Conservation (phyloP, 2,113 vertebrate genomes). For the Heloderma charlesbogerti region DNA sequence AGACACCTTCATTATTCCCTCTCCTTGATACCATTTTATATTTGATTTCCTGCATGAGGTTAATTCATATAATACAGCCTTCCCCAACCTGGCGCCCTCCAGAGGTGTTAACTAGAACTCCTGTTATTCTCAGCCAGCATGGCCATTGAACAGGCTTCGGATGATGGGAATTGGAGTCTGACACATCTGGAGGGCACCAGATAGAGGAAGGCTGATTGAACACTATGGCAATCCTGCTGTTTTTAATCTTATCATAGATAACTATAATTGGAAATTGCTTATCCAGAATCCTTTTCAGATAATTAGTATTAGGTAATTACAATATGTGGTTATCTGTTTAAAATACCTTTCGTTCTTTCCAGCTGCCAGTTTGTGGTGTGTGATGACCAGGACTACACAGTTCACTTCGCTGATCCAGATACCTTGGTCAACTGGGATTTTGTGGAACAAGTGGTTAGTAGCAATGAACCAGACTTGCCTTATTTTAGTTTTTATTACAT, state of each 20-base stretch:
- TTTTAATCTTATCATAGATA: not conserved
- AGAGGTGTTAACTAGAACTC: not conserved
- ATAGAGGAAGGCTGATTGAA: too few species aligned
- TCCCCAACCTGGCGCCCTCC: not conserved
- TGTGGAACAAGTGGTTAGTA: slow-evolving; percentile 98
- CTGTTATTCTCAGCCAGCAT: not conserved
- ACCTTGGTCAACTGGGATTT: slow-evolving; percentile 98
- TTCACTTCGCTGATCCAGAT: slow-evolving; percentile 97
- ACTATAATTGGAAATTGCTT: not conserved
- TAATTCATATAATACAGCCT: not conserved
- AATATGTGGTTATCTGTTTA: slow-evolving; percentile 59
- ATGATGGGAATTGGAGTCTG: not conserved
- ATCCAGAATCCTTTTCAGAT: not conserved
- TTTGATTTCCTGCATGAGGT: not conserved
- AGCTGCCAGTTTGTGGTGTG: slow-evolving; percentile 99
- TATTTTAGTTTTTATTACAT: not conserved
- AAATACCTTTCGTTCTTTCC: slow-evolving; percentile 41
- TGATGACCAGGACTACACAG: slow-evolving; percentile 96
- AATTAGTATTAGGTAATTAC: slow-evolving; percentile 16
- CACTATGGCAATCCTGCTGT: not conserved
- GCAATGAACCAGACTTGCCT: slow-evolving; percentile 58
- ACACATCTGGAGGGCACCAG: not conserved
- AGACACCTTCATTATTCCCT: not conserved
- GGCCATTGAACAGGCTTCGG: not conserved
- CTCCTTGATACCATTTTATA: not conserved